phyloP scores from a whole-genome alignment of 1,140 invertebrate genomes.

The Dreissena polymorpha region DNA sequence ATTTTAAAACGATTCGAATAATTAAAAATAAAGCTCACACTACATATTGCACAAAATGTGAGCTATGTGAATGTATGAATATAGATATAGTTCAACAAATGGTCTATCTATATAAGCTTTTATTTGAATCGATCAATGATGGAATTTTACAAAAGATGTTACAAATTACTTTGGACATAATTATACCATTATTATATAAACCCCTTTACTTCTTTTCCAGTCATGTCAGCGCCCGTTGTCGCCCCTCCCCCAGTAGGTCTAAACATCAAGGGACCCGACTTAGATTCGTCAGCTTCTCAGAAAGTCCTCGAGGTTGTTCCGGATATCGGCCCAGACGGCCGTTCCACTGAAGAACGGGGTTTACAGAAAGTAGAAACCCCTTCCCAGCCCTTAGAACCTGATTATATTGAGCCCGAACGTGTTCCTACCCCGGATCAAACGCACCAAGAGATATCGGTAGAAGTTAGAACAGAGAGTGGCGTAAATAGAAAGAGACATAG shows the following conservation, averaged over 20 bases:
- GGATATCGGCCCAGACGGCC: constrained; percentile 19
- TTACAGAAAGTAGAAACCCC: background rate
- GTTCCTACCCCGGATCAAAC: background rate
- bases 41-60: no score
- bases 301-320: background rate
- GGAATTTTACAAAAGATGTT: no score
- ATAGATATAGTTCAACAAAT: no score
- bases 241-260: constrained; percentile 11
- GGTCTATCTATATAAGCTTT: no score
- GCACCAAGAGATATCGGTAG: background rate
- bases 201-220: background rate
- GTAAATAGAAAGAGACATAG: background rate
- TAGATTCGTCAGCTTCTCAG: background rate
- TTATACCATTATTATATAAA: no score
- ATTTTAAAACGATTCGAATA: no score
- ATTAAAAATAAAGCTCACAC: no score
- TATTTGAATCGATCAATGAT: no score
- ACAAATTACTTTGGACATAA: no score
- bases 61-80: no score
- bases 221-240: constrained; percentile 32
- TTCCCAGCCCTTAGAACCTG: background rate
- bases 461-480: constrained; percentile 10
- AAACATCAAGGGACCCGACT: constrained; percentile 4
- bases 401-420: background rate
- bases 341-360: background rate